These are phyloP conservation scores for Chunga burmeisteri DNA, from an alignment of 2,113 vertebrate species.

Conservation along the genomic window DNA sequence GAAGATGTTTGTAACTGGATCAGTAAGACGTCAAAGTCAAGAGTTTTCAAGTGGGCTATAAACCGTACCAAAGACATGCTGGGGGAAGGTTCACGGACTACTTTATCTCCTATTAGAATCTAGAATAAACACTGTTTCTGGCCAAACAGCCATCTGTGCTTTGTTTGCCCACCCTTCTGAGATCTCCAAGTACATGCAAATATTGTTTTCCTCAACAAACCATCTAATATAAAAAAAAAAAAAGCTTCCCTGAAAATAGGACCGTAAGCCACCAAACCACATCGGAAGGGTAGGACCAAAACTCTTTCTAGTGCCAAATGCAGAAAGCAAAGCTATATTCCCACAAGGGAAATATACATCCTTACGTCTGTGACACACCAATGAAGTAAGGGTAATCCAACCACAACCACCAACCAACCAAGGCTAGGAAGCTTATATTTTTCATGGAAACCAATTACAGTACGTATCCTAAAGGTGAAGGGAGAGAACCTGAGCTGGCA, in stretches of 20 bases:
- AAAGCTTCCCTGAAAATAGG: neutral
- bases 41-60: constrained; percentile 3
- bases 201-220: neutral
- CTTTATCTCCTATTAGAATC: constrained; percentile 16
- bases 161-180: neutral
- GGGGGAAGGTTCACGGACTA: neutral
- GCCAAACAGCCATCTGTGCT: constrained; percentile 39
- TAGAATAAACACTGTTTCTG: constrained; percentile 26
- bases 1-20: neutral
- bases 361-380: neutral
- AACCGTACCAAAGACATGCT: neutral
- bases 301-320: neutral
- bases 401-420: neutral
- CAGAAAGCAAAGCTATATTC: neutral
- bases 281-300: neutral
- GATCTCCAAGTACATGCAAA: neutral
- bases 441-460: neutral
- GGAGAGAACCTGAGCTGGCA: neutral
- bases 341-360: neutral
- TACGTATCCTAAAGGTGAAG: neutral
- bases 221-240: neutral
- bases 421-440: neutral
- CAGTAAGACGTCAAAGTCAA: neutral
- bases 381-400: neutral
- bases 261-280: neutral